A percentile compares a stretch with the other conserved stretches of the same genome.
phyloP scores from a whole-genome alignment of 2,797 vertebrate genomes.

The Limnodromus scolopaceus region DNA sequence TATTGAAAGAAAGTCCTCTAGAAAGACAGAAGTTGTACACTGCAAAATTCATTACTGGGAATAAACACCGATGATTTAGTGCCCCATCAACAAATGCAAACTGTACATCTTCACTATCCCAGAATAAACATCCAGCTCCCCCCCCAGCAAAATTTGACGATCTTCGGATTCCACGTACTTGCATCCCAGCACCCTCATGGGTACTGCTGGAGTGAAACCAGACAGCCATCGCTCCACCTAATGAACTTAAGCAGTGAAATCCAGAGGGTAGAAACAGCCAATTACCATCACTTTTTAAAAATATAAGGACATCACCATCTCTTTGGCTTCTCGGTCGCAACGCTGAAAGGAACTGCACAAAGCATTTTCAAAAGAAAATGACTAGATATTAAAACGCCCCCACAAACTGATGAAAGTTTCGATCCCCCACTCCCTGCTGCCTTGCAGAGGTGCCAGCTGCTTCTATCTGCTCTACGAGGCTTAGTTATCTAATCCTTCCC shows the following conservation, averaged over 20 bases:
- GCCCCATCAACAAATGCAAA: not conserved
- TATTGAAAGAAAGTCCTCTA: not conserved
- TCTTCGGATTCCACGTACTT: not conserved
- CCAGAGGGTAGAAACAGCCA: not conserved
- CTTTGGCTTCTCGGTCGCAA: not conserved
- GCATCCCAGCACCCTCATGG: not conserved
- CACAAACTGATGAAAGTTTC: not conserved
- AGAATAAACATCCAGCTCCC: not conserved
- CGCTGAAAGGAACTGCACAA: not conserved
- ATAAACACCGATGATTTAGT: not conserved
- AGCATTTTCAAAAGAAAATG: not conserved
- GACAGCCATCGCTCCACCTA: not conserved
- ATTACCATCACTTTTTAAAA: not conserved
- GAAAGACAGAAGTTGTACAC: not conserved
- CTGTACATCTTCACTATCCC: not conserved
- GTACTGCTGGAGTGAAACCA: not conserved
- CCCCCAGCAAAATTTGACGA: not conserved
- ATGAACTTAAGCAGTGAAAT: not conserved
- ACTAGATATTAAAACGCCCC: not conserved
- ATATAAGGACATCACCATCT: not conserved
- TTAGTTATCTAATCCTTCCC: not conserved
- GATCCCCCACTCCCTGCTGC: not conserved
- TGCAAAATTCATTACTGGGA: not conserved
- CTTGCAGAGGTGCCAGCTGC: not conserved
- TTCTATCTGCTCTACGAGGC: not conserved